Evolutionary conservation across 2,113 vertebrate genomes (phyloP), one percentile per base, ranked within the genome.

Genomic region (Gymnorhina tibicen): DNA sequence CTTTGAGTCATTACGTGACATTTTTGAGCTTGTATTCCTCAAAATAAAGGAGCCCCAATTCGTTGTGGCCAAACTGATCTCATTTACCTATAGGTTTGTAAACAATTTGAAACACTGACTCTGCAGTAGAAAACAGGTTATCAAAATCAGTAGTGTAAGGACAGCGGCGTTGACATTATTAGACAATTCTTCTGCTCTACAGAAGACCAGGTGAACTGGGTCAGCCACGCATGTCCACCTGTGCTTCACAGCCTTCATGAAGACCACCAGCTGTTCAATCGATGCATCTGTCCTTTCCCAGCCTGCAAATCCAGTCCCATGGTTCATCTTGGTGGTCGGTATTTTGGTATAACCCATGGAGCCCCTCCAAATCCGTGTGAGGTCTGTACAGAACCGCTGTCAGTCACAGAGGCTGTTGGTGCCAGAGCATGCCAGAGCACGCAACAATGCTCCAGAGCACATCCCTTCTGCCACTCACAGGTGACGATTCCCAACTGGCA

Each of bases 61-160:
- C 11, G 13, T 53, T 28, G 17, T 84, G 47, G 82, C 85, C 53
- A 74, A 39, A 79, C 32, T 19, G 49, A 78, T 89, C 37, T 81
- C 30, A 39, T 75, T 95, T 81, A 96, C 73, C 64, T 60, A 73
- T 47, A 37, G 28, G 26, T 73, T 80, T 92, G 86, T 94, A 96
- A 96, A 96, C 52, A 80, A 77, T 39, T 46, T 64, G 32, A 85
- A 95, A 87, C 63, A 63, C 44, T 28, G n/a, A 37, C 59, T 85
- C 44, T 89, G 80, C 77, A 86, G 70, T 86, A 97, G 53, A 97
- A 96, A 87, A 90, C 79, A 73, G 12, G 16, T 72, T 90, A 63
- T 77, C 67, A 95, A 90, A 92, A 81, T 41, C 2, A 16, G 59
- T 63, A 30, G 30, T 60, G 24, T 85, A 39, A 83, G 67, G 88